Evolutionary conservation across 2,797 vertebrate species (phyloP), one percentile per base, ranked within the genome.

Genomic region (Eulemur rubriventer): DNA sequence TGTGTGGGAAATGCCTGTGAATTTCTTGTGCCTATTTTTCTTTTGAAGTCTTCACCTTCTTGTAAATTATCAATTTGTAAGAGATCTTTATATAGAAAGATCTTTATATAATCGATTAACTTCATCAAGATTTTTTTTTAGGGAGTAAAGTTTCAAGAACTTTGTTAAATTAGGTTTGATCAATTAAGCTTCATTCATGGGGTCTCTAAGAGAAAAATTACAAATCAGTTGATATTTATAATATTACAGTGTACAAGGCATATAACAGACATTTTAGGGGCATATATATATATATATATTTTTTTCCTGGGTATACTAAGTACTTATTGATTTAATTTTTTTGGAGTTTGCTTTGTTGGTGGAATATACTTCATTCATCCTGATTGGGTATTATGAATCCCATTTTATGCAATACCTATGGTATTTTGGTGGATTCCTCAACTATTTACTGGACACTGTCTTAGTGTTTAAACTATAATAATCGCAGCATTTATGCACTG

Each of bases 121-220:
- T 83, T 83, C 26, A 67, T 86, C 76, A 78, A 81, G 22, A 78
- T 52, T 38, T 38, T 73, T 73, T 70, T 46, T 78, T 35, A 91
- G 67, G n/a, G 22, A 55, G 16, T 69, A 65, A 67, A 78, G 11
- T 94, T 90, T 76, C 72, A 94, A 18, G 28, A 88, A 38, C 12
- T 94, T 75, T 69, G 8, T 83, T 81, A n/a, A 90, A 57, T 67
- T 75, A 13, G 93, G 38, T 2, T 70, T 82, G 50, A 1, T 79
- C 75, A 83, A 0, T 80, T 96, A 96, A 83, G 35, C 59, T 84
- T 96, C 38, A 89, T 78, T 20, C 70, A 59, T 75, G n/a, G 82
- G 17, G 16, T 86, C 43, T 92, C 22, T 83, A 86, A 81, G 50
- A 95, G 83, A 86, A 91, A 97, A 96, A 69, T 22, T 78, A 52